phyloP scores from a whole-genome alignment of 2,113 vertebrate genomes.

The Tachycineta bicolor region DNA sequence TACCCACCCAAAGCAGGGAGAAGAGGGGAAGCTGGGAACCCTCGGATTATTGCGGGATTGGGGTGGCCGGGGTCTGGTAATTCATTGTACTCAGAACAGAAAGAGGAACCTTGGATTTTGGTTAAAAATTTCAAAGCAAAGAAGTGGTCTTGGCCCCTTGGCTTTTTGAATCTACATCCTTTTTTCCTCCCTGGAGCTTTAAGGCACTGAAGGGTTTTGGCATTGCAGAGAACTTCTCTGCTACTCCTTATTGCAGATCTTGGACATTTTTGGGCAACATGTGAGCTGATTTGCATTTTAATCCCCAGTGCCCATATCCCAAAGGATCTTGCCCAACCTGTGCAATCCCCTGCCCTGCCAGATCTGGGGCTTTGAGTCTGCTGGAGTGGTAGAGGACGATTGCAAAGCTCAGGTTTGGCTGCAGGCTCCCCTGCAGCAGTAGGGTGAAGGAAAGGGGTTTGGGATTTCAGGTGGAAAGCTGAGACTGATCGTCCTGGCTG shows the following conservation, averaged over 20 bases:
- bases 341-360: not conserved
- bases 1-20: not conserved
- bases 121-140: not conserved
- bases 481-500: not conserved
- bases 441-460: not conserved
- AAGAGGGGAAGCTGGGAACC: not conserved
- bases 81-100: accelerated
- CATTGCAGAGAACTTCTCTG: not conserved
- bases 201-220: not conserved
- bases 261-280: accelerated
- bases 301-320: not conserved
- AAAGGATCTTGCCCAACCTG: not conserved
- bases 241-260: not conserved
- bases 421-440: not conserved
- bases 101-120: not conserved
- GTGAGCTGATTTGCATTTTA: not conserved
- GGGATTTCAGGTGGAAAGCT: not conserved
- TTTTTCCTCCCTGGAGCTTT: not conserved
- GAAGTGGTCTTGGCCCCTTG: not conserved
- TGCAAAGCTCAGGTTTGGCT: not conserved
- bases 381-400: not conserved
- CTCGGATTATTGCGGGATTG: accelerated
- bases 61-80: not conserved
- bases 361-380: not conserved
- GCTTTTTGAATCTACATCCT: not conserved